A percentile compares a stretch with the other conserved stretches of the same genome.
Evolutionary conservation across 2,888 invertebrate genomes (phyloP).

Genomic region (Branchellion lobata): DNA sequence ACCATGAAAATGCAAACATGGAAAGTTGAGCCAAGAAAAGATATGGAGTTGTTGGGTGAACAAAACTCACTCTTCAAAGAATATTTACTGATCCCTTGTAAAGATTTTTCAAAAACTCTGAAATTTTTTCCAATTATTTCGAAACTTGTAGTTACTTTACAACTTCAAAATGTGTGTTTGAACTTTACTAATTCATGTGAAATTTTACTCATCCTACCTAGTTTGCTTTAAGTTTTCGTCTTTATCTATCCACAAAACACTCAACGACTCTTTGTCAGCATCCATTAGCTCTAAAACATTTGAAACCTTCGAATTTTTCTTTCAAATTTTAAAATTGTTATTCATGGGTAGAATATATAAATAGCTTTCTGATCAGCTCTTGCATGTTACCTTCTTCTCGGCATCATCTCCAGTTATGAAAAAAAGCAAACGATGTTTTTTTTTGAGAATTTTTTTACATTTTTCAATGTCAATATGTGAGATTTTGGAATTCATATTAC

Average conservation of each 20-base stretch:
- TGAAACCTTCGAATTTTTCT: not conserved
- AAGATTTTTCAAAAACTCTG: not conserved
- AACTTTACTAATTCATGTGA: no score
- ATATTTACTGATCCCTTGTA: not conserved
- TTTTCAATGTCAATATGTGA: no score
- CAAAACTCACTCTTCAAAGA: not conserved
- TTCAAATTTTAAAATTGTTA: no score
- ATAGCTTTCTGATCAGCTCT: not conserved
- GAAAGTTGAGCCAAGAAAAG: conserved; percentile 15
- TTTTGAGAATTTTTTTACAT: not conserved
- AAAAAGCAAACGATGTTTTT: not conserved
- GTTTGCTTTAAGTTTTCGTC: not conserved
- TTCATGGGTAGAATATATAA: not conserved
- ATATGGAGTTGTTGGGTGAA: not conserved
- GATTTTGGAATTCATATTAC: no score
- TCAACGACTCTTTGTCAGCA: not conserved
- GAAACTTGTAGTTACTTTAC: no score
- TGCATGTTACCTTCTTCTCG: not conserved
- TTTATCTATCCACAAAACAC: not conserved
- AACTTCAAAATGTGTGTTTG: no score
- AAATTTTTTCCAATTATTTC: no score
- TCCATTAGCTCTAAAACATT: not conserved
- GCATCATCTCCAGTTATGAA: not conserved
- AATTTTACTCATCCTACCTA: no score
- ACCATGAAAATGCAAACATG: conserved; percentile 37